These are phyloP conservation scores for Tonatia bakeri DNA, from an alignment of 2,113 vertebrate genomes.

Conservation along the genomic window DNA sequence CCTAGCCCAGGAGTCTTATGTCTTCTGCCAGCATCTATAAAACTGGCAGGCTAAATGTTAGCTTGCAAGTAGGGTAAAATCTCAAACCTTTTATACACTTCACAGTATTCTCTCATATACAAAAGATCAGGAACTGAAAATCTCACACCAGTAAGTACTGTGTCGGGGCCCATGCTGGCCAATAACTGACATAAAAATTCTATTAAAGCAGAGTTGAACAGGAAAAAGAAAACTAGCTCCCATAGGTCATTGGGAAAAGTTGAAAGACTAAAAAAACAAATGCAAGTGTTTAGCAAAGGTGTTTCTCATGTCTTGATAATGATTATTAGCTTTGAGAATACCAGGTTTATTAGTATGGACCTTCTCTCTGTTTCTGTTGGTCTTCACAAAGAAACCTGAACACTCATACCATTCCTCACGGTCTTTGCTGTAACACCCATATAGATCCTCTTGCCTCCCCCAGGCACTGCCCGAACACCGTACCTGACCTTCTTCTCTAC, in stretches of 20 bases:
- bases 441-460: accelerated
- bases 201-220: not conserved
- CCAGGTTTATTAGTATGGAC: not conserved
- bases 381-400: not conserved
- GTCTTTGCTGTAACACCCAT: not conserved
- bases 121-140: not conserved
- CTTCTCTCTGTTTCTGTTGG: not conserved
- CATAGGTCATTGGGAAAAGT: not conserved
- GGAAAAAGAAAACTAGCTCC: not conserved
- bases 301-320: not conserved
- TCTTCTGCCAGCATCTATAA: not conserved
- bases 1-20: not conserved
- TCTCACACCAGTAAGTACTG: not conserved
- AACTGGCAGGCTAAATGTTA: not conserved
- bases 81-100: not conserved
- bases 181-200: not conserved
- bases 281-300: not conserved
- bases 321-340: not conserved
- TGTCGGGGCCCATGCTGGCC: accelerated
- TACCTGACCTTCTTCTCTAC: not conserved
- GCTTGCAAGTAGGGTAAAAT: not conserved
- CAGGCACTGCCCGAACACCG: accelerated
- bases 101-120: not conserved
- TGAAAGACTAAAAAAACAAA: not conserved
- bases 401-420: not conserved